Conservation (phyloP, 64 coral and sea anemone species). For the Trachythela sp. region DNA sequence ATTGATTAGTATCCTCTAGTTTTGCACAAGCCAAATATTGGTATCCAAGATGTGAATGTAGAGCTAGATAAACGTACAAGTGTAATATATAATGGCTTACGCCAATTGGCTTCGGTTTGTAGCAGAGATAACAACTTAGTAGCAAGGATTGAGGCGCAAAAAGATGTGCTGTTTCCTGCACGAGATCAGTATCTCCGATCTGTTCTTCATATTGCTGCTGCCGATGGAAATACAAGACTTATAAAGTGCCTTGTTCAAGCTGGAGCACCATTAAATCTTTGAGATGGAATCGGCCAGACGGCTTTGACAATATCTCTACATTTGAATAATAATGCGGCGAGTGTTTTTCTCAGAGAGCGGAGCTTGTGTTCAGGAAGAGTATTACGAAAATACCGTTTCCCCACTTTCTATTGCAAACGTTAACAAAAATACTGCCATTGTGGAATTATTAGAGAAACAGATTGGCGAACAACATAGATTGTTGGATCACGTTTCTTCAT, state of each 20-base stretch:
- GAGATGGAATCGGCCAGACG: conserved; percentile 35
- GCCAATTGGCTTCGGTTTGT: conserved; percentile 15
- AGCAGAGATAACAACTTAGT: neutral
- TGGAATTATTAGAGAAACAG: neutral
- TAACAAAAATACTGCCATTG: neutral
- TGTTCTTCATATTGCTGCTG: conserved; percentile 34
- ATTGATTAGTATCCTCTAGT: too few relatives aligned
- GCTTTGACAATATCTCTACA: conserved; percentile 31
- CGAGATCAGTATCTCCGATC: conserved; percentile 30
- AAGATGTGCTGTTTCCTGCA: neutral
- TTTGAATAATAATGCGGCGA: neutral
- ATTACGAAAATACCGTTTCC: neutral
- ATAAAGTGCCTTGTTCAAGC: conserved; percentile 11
- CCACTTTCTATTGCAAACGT: conserved; percentile 6
- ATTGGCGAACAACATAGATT: neutral
- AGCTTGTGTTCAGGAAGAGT: too few relatives aligned
- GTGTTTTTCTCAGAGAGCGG: neutral
- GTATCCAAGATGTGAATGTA: neutral
- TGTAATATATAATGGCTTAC: neutral
- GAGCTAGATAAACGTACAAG: conserved; percentile 7
- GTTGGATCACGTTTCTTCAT: neutral
- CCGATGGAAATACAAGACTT: conserved; percentile 29
- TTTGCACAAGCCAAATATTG: too few relatives aligned
- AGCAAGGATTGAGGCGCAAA: neutral
- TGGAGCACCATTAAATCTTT: conserved; percentile 25